Conservation (phyloP, 2,113 vertebrate species). For the Charadrius vociferus region DNA sequence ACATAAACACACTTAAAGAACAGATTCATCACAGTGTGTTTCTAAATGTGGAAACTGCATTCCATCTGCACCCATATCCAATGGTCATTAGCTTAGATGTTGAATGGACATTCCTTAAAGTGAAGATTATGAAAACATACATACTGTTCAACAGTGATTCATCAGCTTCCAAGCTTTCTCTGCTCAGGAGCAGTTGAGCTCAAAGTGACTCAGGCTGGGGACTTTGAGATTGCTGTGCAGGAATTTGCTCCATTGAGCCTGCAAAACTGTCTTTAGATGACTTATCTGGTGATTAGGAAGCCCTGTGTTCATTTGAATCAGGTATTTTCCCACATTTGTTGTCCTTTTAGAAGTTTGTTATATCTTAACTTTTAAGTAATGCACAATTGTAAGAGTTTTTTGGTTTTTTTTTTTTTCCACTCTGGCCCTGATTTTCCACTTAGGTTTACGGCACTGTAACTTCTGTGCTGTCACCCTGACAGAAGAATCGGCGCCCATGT, state of each 20-base stretch:
- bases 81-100: constrained; percentile 19
- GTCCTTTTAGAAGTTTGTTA: background rate
- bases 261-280: background rate
- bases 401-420: too few relatives aligned
- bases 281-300: background rate
- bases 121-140: constrained; percentile 21
- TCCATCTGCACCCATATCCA: constrained; percentile 52
- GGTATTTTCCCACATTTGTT: background rate
- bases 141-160: background rate
- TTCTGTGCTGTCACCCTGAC: background rate
- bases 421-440: background rate
- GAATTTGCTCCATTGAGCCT: background rate
- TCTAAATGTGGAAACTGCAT: constrained; percentile 34
- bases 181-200: background rate
- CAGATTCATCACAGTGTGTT: background rate
- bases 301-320: background rate
- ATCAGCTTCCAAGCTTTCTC: background rate
- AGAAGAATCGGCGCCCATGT: background rate
- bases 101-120: constrained; percentile 33
- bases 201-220: background rate
- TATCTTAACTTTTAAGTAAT: background rate
- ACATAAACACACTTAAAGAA: constrained; percentile 56
- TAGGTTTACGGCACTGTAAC: background rate
- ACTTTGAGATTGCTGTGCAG: background rate
- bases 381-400: background rate